Percentiles rank a stretch among this genome's conserved stretches.
phyloP scores from a whole-genome alignment of 1,140 invertebrate genomes.

The Hycleus phaleratus region DNA sequence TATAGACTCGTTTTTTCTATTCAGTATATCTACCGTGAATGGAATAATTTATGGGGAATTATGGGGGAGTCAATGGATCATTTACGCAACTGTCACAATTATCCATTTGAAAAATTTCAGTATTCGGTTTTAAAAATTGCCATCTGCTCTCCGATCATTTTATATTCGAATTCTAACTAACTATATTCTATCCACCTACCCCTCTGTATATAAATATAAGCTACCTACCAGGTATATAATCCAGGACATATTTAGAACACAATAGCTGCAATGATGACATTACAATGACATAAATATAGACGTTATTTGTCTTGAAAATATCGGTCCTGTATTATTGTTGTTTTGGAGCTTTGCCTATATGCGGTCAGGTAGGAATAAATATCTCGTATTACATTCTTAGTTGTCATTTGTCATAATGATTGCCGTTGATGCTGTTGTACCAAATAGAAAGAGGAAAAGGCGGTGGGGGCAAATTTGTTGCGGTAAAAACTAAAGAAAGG shows the following conservation, averaged over 20 bases:
- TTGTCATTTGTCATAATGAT: too few relatives aligned
- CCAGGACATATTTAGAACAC: constrained; percentile 12
- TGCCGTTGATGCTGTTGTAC: constrained; percentile 20
- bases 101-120: too few relatives aligned
- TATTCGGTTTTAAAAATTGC: too few relatives aligned
- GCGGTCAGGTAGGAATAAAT: constrained; percentile 33
- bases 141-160: too few relatives aligned
- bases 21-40: too few relatives aligned
- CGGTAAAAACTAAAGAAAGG: constrained; percentile 30
- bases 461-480: constrained; percentile 31
- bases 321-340: constrained; percentile 20
- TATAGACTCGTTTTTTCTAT: too few relatives aligned
- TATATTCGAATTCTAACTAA: too few relatives aligned
- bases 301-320: constrained; percentile 30
- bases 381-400: constrained; percentile 31
- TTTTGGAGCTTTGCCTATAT: constrained; percentile 26
- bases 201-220: not conserved
- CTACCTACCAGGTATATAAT: constrained; percentile 8
- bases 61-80: constrained; percentile 23
- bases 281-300: constrained; percentile 33
- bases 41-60: constrained; percentile 3
- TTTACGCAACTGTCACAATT: constrained; percentile 24
- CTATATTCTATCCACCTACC: too few relatives aligned
- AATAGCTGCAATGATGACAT: constrained; percentile 15
- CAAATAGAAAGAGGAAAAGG: constrained; percentile 20